These are phyloP conservation scores for Dolichomitus sp. DNA, from an alignment of 2,888 invertebrate species.

Conservation along the genomic window DNA sequence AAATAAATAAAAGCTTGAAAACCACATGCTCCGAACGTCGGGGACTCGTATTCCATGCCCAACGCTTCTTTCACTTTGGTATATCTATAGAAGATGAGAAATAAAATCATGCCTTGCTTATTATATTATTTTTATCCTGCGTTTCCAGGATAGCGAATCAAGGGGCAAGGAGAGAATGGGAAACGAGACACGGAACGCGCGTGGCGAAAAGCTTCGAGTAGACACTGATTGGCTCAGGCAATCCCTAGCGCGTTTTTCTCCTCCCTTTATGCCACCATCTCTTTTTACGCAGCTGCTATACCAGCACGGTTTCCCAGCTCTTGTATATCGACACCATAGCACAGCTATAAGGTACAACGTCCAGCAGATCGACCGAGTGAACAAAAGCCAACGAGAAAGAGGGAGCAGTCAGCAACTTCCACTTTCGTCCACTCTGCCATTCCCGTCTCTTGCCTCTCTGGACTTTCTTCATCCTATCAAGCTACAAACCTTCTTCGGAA, in stretches of 20 bases:
- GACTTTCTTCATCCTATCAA: constrained; percentile 39
- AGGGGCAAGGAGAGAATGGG: not conserved
- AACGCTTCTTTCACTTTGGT: not conserved
- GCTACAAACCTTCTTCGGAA: constrained; percentile 28
- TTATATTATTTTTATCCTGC: constrained; percentile 77
- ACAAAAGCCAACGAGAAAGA: constrained; percentile 26
- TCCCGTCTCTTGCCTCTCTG: constrained; percentile 17
- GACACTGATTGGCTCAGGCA: constrained; percentile 66
- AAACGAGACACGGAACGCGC: not conserved
- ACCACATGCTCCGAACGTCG: not conserved
- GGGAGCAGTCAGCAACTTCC: constrained; percentile 1
- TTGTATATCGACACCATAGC: constrained; percentile 18
- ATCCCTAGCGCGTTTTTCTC: constrained; percentile 41
- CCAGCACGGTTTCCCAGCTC: constrained; percentile 7
- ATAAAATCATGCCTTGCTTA: constrained; percentile 78
- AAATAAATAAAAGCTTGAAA: not conserved
- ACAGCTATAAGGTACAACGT: not conserved
- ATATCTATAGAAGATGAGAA: constrained; percentile 62
- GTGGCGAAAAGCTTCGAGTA: constrained; percentile 47
- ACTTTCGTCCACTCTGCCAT: constrained; percentile 24
- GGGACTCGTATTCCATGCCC: not conserved
- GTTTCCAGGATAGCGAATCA: not conserved
- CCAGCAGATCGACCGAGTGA: constrained; percentile 10
- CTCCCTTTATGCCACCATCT: constrained; percentile 24
- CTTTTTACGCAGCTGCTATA: constrained; percentile 46